Evolutionary conservation across 1,140 invertebrate genomes (phyloP), one percentile per base, ranked within the genome.

Genomic region (Papilio xuthus): DNA sequence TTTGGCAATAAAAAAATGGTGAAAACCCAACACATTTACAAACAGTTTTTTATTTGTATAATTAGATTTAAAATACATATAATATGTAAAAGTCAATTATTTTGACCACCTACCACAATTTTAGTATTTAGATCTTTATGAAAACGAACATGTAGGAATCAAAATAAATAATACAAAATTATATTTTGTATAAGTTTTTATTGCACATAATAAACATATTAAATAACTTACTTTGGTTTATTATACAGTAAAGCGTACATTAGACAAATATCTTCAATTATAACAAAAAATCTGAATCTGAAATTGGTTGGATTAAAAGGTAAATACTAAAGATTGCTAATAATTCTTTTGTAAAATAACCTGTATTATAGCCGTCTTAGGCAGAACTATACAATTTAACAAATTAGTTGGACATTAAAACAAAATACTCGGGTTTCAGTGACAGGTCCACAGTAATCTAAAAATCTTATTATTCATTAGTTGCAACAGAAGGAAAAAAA

Each of bases 201-300:
- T 76, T 63, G 73, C 28, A 75, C 10, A 71, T 70, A 78, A 60
- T 80, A 74, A 37, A 32, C 53, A 42, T 78, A 76, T 78, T 77
- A 32, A 77, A 56, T 44, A 47, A 67, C 26, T 77, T 67, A 41
- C 32, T 37, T 72, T 63, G 69, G 67, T 77, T 72, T 77, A 77
- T 44, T 1, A 73, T 26, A 37, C 20, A 63, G 12, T 41, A 42
- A 60, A 37, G 26, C 15, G 69, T 77, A 47, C n/a, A 50, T 4
- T 7, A 50, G 18, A 15, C 18, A 4, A 18, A 50, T 18, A 50
- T 50, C 10, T 18, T 4, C 18, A 13, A 6, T 18, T 15, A 6
- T 18, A 18, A 44, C 4, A 44, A 44, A 50, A 50, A 50, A 0
- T 50, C 4, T 37, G 32, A 6, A 37, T 37, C 32, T 37, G 32